Percentiles rank a stretch among this genome's conserved stretches.
These are phyloP conservation scores for Raphicerus campestris DNA, from an alignment of 2,113 vertebrate genomes.

Conservation along the genomic window DNA sequence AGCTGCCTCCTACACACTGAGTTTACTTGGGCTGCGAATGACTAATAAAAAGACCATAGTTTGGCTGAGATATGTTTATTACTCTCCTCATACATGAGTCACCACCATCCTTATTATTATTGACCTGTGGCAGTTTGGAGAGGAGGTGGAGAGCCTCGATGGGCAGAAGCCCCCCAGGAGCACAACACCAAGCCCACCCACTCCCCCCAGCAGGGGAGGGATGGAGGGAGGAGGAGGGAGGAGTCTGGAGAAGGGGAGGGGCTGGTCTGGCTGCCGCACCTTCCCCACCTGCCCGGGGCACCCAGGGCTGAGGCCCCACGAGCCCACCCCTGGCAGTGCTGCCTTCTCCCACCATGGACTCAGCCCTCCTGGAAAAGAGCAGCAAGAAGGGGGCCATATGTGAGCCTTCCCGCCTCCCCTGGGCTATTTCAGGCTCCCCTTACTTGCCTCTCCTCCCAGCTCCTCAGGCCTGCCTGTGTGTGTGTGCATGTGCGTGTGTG, in stretches of 20 bases:
- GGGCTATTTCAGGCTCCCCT: not conserved
- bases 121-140: not conserved
- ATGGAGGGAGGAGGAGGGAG: accelerated
- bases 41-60: not conserved
- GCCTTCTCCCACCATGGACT: not conserved
- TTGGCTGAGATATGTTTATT: not conserved
- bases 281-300: too few species aligned
- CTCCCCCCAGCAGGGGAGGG: accelerated
- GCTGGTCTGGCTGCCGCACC: too few species aligned
- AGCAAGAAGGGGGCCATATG: not conserved
- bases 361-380: not conserved
- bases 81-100: not conserved
- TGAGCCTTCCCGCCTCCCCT: not conserved
- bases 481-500: accelerated
- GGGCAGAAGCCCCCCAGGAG: not conserved
- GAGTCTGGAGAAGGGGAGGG: not conserved
- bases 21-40: not conserved
- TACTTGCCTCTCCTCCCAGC: not conserved
- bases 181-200: not conserved
- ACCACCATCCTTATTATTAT: not conserved
- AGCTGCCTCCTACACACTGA: not conserved
- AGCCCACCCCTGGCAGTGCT: not conserved
- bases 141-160: not conserved
- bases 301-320: not conserved
- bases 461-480: not conserved